Evolutionary conservation across 2,113 vertebrate species (phyloP).

Genomic region (Eublepharis macularius): DNA sequence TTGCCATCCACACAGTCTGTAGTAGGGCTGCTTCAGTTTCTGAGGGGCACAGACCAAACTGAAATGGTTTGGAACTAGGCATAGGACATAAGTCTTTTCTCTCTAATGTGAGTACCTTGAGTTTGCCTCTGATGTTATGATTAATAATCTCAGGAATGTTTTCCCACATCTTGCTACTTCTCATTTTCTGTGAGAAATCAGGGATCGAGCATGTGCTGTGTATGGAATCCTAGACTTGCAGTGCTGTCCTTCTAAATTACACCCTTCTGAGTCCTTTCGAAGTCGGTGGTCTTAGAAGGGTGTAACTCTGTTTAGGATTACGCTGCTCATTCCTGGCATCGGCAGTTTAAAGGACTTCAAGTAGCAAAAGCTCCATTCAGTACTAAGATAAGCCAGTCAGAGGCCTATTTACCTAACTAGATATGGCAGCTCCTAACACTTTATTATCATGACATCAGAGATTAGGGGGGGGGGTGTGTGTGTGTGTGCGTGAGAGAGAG

Average conservation of each 20-base stretch:
- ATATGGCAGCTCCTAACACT: neutral
- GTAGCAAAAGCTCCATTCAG: neutral
- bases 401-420: neutral
- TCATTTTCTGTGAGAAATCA: neutral
- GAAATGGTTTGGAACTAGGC: neutral
- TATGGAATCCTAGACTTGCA: neutral
- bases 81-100: neutral
- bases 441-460: neutral
- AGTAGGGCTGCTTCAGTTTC: neutral
- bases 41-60: neutral
- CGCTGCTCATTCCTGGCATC: neutral
- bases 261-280: too few species aligned
- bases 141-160: neutral
- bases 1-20: neutral
- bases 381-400: neutral
- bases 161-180: neutral
- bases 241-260: too few species aligned
- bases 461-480: too few species aligned
- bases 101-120: neutral
- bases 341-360: neutral
- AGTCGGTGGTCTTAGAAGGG: too few species aligned
- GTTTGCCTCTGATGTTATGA: neutral
- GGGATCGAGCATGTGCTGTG: neutral
- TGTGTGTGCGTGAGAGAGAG: too few species aligned
- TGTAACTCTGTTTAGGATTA: too few species aligned